Conservation (phyloP, 1,140 invertebrate genomes). For the Pogonomyrmex californicus region DNA sequence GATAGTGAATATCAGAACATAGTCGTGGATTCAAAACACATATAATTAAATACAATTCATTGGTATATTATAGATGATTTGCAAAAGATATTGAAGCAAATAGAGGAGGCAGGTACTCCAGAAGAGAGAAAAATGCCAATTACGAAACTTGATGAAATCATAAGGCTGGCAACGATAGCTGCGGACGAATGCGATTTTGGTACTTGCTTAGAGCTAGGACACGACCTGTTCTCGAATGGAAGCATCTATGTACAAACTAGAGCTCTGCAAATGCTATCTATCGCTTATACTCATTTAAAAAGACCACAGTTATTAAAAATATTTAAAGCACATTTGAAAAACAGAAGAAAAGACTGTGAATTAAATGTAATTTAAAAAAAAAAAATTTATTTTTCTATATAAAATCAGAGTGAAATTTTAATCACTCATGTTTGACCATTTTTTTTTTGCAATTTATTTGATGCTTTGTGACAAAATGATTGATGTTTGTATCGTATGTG, state of each 20-base stretch:
- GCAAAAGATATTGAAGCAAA: constrained; percentile 91
- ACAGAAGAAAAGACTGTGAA: constrained; percentile 86
- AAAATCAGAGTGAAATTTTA: no score
- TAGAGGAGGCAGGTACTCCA: constrained; percentile 88
- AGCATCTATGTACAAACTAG: constrained; percentile 90
- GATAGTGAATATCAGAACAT: no score
- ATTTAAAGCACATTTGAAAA: constrained; percentile 89
- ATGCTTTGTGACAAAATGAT: no score
- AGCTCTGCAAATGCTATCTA: constrained; percentile 89
- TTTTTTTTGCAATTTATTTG: no score
- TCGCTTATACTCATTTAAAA: constrained; percentile 93
- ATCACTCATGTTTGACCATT: no score
- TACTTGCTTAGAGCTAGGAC: constrained; percentile 95
- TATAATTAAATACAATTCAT: background rate
- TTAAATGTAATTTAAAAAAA: constrained; percentile 80
- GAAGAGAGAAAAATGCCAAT: constrained; percentile 88
- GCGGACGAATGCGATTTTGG: constrained; percentile 98
- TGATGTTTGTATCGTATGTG: no score
- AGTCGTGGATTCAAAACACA: background rate
- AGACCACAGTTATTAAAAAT: constrained; percentile 93
- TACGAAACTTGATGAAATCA: constrained; percentile 91
- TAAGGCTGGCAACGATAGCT: constrained; percentile 94
- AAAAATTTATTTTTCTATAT: no score
- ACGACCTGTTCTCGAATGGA: constrained; percentile 94
- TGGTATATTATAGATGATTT: constrained; percentile 88